phyloP scores from a whole-genome alignment of 2,797 vertebrate genomes.

The Myotis myotis region DNA sequence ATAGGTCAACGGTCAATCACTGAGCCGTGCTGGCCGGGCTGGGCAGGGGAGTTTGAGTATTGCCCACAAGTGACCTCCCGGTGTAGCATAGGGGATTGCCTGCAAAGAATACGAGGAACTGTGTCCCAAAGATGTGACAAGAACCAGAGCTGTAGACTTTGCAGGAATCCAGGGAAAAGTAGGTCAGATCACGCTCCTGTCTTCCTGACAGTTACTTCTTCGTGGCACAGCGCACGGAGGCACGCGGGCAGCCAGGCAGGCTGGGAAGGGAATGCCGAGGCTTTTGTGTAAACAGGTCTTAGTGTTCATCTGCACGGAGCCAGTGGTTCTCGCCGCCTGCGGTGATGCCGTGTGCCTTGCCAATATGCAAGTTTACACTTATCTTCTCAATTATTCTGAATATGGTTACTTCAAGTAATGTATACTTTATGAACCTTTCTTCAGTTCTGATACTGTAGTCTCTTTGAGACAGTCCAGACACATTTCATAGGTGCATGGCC shows the following conservation, averaged over 20 bases:
- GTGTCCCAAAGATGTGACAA: not conserved
- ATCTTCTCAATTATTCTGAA: slow-evolving; percentile 12
- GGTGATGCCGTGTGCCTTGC: not conserved
- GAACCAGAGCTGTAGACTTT: slow-evolving; percentile 61
- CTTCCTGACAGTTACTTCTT: slow-evolving; percentile 65
- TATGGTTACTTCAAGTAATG: not conserved
- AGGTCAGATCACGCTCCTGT: slow-evolving; percentile 63
- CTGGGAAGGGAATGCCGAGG: not conserved
- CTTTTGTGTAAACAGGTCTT: slow-evolving; percentile 12
- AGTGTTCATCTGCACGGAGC: not conserved
- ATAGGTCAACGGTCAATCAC: too few species aligned
- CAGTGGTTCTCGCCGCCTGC: not conserved
- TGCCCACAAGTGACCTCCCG: not conserved
- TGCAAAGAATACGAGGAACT: not conserved
- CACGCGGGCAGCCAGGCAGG: slow-evolving; percentile 33
- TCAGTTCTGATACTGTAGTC: not conserved
- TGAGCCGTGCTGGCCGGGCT: too few species aligned
- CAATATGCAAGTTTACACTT: not conserved
- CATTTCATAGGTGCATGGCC: not conserved
- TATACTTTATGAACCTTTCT: not conserved
- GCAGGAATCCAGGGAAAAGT: slow-evolving; percentile 62
- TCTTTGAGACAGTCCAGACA: slow-evolving; percentile 4
- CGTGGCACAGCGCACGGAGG: slow-evolving; percentile 47
- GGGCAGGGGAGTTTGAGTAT: not conserved
- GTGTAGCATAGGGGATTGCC: not conserved